Base-by-base conservation (phyloP, 1,140 invertebrate species). In the Drosophila trapezifrons region DNA sequence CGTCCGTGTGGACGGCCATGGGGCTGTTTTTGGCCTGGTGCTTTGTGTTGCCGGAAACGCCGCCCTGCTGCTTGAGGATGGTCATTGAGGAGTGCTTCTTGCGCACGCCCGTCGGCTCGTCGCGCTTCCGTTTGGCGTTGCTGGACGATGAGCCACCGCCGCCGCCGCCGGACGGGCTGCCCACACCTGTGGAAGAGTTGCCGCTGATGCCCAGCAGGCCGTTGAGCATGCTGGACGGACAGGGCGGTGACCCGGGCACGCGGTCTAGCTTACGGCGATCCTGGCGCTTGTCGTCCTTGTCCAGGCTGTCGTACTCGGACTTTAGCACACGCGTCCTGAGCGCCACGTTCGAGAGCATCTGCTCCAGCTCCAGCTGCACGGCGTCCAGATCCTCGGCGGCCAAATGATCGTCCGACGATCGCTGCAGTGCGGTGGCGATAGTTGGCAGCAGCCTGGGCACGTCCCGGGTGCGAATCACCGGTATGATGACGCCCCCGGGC, bases 281-380 rank as follows among this genome's bases (percentile, higher is more conserved):
- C 45, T 84, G 86, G 20, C 94, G 93, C 74, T 94, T 94, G 37
- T 96, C 95, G 69, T 95, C 94, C 37, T 94, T 94, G 60, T 95
- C 95, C 43, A 96, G 93, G 78, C 93, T 95, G 42, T 94, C 93
- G 70, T 96, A 95, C 93, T 98, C 97, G 8, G 94, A 94, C 82
- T 96, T 95, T 5, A 98, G 93, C 47, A 95, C 94, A 75, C 96
- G 93, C 71, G 95, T 94, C 42, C 97, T 93, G 3, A 97, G 93
- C 1, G 96, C 96, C 32, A 96, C 95, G 45, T 95, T 96, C 0
- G 96, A 97, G 12, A 98, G 93, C 29, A 98, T 92, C 42, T 95
- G 95, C 92, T 99, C 97, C n/a, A 98, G 92, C 90, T 98, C 98
- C 43, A 96, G 90, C 90, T 99, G 97, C 12, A 98, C 92, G 1